Percentiles rank a stretch among this genome's conserved stretches.
Conservation (phyloP, 1,140 invertebrate species). For the Acromyrmex charruanus region DNA sequence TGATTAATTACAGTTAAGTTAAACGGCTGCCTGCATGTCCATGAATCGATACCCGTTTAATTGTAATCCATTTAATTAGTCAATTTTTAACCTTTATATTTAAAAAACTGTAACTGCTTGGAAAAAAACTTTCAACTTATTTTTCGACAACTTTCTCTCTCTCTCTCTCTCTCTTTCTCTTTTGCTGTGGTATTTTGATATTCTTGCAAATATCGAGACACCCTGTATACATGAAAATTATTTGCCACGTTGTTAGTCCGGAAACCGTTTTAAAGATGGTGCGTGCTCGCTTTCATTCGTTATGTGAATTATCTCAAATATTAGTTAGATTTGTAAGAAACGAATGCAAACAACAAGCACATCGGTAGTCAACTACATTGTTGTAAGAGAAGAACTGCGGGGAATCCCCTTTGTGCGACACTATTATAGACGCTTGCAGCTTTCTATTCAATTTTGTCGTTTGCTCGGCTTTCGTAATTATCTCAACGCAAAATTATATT, state of each 20-base stretch:
- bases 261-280: conserved; percentile 4
- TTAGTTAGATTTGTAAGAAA: neutral
- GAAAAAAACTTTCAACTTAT: too few relatives aligned
- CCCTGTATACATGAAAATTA: neutral
- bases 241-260: conserved; percentile 3
- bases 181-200: too few relatives aligned
- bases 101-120: too few relatives aligned
- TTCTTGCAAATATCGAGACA: too few relatives aligned
- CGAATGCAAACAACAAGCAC: neutral
- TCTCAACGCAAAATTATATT: neutral
- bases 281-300: neutral
- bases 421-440: neutral
- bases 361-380: neutral
- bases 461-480: neutral
- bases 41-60: too few relatives aligned
- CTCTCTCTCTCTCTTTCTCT: too few relatives aligned
- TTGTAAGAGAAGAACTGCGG: neutral
- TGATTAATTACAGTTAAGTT: too few relatives aligned
- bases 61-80: too few relatives aligned
- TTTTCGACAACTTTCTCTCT: too few relatives aligned
- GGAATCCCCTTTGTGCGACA: neutral
- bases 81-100: too few relatives aligned
- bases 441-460: neutral
- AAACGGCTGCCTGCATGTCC: too few relatives aligned
- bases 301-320: neutral